phyloP scores from a whole-genome alignment of 2,113 vertebrate species.

The Phocoena phocoena region DNA sequence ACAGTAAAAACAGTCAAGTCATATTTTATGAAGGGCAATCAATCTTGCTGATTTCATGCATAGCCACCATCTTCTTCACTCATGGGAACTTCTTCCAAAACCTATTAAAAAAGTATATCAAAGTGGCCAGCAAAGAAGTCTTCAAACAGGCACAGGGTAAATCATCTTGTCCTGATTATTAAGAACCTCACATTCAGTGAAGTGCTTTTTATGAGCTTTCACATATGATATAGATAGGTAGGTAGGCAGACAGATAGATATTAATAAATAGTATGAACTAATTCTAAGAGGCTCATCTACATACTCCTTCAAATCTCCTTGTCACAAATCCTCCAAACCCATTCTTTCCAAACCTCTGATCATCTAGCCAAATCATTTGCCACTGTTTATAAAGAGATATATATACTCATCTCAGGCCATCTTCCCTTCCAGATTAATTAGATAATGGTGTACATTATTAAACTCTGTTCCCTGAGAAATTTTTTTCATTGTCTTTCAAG shows the following conservation, averaged over 20 bases:
- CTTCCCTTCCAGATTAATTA: background rate
- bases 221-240: background rate
- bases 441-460: background rate
- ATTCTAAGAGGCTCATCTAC: background rate
- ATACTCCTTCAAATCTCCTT: background rate
- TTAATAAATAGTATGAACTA: background rate
- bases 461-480: background rate
- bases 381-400: background rate
- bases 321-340: background rate
- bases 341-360: constrained; percentile 6
- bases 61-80: background rate
- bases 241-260: background rate
- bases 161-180: background rate
- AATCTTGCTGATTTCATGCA: background rate
- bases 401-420: background rate
- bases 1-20: background rate
- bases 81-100: background rate
- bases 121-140: background rate
- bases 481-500: background rate
- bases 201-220: background rate
- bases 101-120: background rate
- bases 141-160: background rate
- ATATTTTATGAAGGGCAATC: background rate
- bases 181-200: background rate
- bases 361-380: background rate